Evolutionary conservation across 2,113 vertebrate species (phyloP), one percentile per base, ranked within the genome.

Genomic region (Neopipo cinnamomea): DNA sequence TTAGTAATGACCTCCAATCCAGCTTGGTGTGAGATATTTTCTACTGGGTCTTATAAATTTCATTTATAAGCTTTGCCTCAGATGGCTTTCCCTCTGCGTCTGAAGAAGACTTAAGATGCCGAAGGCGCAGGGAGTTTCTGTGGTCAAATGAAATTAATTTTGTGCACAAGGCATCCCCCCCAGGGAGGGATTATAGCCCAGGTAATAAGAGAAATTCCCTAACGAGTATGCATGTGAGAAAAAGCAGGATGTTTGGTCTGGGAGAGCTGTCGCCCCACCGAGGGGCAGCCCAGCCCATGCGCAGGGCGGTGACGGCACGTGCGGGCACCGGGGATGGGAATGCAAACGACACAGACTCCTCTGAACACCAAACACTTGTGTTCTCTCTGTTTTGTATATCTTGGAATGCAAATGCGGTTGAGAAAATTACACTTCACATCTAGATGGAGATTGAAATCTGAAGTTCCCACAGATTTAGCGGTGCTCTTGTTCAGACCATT

Each of bases 111-210:
- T 27, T 15, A 7, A 7, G 2, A 59, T 3, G 61, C 92, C 80
- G 84, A 89, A 77, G 79, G 94, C 89, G 31, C 44, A 23, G 84
- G 61, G 86, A 89, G 89, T 72, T 97, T 86, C 94, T 93, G 91
- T 15, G 83, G 93, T 89, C 86, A 91, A 86, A 81, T 37, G 17
- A 95, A 87, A 95, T 89, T 52, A 86, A 93, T 93, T 91, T 67
- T 47, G 76, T 65, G 89, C 76, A 75, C 65, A 86, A 89, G 65
- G 86, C 76, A 61, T 71, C 19, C n/a, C 72, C 68, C 35, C 35
- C 20, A 25, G 83, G 92, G 56, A 95, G 44, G 73, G 86, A 93
- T 91, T 96, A 93, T 2, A 73, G 52, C 65, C 83, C 93, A 85
- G 94, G 77, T 89, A 93, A 85, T 71, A 11, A 93, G 44, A 89